Evolutionary conservation across 2,888 invertebrate genomes (phyloP).

Genomic region (Silvanus unidentatus): DNA sequence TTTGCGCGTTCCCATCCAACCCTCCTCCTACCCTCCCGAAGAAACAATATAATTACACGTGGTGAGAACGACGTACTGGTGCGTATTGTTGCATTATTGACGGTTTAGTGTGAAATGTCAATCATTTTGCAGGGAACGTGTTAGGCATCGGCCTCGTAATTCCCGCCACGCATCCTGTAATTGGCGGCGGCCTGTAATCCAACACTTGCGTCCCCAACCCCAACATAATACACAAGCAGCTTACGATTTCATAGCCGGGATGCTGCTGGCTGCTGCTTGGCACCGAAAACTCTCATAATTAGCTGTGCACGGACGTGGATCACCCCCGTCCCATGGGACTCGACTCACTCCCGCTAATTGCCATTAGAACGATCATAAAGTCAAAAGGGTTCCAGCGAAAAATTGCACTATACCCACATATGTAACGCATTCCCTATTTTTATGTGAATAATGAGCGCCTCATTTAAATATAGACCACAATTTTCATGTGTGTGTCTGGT

Average conservation of each 20-base stretch:
- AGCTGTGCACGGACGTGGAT: conserved; percentile 21
- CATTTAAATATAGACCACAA: no score
- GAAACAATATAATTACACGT: conserved; percentile 29
- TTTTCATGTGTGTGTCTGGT: no score
- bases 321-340: conserved; percentile 28
- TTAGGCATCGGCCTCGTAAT: conserved; percentile 17
- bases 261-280: conserved; percentile 10
- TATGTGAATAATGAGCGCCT: no score
- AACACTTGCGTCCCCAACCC: conserved; percentile 38
- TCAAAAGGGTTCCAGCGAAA: conserved; percentile 28
- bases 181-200: conserved; percentile 44
- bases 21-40: no score
- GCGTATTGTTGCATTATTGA: neutral
- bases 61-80: conserved; percentile 12
- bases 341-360: conserved; percentile 34
- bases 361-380: conserved; percentile 36
- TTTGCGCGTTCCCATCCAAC: conserved; percentile 20
- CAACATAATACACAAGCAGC: conserved; percentile 34
- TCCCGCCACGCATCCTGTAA: conserved; percentile 33
- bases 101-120: conserved; percentile 13
- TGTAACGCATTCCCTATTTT: no score
- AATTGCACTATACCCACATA: no score
- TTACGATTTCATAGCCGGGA: conserved; percentile 42
- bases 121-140: conserved; percentile 6
- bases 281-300: conserved; percentile 36